Percentiles rank a stretch among this genome's conserved stretches.
Evolutionary conservation across 2,113 vertebrate species (phyloP).

Genomic region (Upupa epops): DNA sequence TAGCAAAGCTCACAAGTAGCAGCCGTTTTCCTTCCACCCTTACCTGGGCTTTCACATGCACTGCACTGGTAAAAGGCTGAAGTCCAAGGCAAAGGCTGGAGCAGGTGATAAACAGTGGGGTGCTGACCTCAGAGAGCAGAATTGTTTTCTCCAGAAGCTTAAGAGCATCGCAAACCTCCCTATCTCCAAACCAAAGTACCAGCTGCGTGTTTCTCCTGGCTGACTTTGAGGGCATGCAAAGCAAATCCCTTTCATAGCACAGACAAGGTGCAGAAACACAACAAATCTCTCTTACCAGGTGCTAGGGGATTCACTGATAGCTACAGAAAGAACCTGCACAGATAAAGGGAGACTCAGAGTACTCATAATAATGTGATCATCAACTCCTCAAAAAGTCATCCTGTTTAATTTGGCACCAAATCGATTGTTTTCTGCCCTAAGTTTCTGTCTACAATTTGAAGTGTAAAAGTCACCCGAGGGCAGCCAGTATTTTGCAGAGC

Average conservation of each 20-base stretch:
- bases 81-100: not conserved
- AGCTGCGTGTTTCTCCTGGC: not conserved
- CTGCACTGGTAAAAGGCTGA: not conserved
- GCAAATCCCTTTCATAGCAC: not conserved
- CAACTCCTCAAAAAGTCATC: not conserved
- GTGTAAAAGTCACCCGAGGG: not conserved
- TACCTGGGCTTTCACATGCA: not conserved
- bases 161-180: not conserved
- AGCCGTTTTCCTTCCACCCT: not conserved
- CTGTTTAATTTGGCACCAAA: not conserved
- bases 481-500: not conserved
- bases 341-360: not conserved
- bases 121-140: not conserved
- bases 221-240: not conserved
- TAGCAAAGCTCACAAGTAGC: not conserved
- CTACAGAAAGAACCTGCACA: not conserved
- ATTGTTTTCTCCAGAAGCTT: not conserved
- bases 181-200: not conserved
- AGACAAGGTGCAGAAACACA: not conserved
- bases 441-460: not conserved
- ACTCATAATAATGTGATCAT: not conserved
- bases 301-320: not conserved
- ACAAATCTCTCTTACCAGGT: not conserved
- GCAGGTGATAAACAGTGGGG: not conserved
- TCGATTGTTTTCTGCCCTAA: not conserved